Conservation (phyloP, 2,888 invertebrate genomes). For the Pandemis corylana region DNA sequence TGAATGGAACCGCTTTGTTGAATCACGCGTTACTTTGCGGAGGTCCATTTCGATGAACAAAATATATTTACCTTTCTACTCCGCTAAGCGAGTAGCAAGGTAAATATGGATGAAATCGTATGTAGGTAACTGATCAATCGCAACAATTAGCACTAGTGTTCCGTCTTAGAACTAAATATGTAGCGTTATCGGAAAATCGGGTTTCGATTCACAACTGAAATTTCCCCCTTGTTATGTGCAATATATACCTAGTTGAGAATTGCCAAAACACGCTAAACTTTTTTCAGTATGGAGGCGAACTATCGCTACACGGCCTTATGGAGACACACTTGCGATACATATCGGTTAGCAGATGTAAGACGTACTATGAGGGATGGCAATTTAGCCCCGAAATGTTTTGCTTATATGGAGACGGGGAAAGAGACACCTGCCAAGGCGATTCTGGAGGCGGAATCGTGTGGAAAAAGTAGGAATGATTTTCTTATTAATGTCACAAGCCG, state of each 20-base stretch:
- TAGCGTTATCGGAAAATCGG: no score
- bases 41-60: no score
- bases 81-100: no score
- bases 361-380: conserved; percentile 40
- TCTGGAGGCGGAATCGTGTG: conserved; percentile 58
- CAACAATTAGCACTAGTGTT: no score
- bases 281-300: conserved; percentile 16
- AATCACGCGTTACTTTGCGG: no score
- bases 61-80: no score
- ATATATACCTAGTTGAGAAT: background rate
- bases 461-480: conserved; percentile 49
- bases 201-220: no score
- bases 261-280: background rate
- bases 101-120: no score
- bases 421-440: conserved; percentile 59
- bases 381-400: conserved; percentile 57
- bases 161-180: no score
- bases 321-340: conserved; percentile 48
- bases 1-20: no score
- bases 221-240: no score
- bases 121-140: no score
- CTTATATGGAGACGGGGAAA: conserved; percentile 52
- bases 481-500: background rate
- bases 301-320: conserved; percentile 45
- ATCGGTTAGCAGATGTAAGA: conserved; percentile 47